Evolutionary conservation across 1,140 invertebrate genomes (phyloP).

Genomic region (Drosophila nikananu): DNA sequence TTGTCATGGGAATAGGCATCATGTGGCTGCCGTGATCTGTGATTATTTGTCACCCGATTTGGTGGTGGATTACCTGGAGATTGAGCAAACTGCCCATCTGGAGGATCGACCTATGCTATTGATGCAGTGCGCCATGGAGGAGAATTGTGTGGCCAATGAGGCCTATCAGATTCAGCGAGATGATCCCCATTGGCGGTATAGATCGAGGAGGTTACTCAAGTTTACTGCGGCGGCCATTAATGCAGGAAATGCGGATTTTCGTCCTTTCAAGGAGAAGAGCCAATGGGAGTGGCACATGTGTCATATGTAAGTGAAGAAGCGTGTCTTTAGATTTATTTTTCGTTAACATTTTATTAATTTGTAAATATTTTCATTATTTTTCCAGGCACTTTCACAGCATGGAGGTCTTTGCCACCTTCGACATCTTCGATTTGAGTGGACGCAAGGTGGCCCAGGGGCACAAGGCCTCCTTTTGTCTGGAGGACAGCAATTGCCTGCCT

Average conservation of each 20-base stretch:
- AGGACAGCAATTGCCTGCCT: constrained; percentile 95
- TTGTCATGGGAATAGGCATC: constrained; percentile 87
- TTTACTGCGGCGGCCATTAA: constrained; percentile 97
- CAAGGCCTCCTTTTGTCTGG: constrained; percentile 98
- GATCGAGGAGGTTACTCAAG: constrained; percentile 92
- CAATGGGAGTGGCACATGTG: constrained; percentile 99
- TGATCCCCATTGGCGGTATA: constrained; percentile 91
- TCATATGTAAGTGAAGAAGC: constrained; percentile 93
- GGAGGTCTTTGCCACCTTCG: constrained; percentile 98
- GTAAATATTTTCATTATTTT: too few species aligned
- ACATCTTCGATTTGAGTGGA: constrained; percentile 92
- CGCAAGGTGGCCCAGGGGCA: constrained; percentile 96
- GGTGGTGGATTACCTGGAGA: constrained; percentile 91
- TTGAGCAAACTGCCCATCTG: constrained; percentile 93
- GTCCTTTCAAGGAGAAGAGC: constrained; percentile 94
- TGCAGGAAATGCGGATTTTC: constrained; percentile 95
- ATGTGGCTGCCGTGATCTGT: constrained; percentile 92
- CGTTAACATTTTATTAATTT: neutral
- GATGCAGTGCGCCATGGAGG: constrained; percentile 98
- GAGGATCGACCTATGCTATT: constrained; percentile 94
- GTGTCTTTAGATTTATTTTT: neutral
- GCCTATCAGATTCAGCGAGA: constrained; percentile 92
- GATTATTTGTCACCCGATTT: constrained; percentile 92
- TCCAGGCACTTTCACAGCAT: constrained; percentile 98
- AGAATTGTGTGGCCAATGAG: constrained; percentile 94